Conservation (phyloP, 2,888 invertebrate genomes). For the Melinaea marsaeus region DNA sequence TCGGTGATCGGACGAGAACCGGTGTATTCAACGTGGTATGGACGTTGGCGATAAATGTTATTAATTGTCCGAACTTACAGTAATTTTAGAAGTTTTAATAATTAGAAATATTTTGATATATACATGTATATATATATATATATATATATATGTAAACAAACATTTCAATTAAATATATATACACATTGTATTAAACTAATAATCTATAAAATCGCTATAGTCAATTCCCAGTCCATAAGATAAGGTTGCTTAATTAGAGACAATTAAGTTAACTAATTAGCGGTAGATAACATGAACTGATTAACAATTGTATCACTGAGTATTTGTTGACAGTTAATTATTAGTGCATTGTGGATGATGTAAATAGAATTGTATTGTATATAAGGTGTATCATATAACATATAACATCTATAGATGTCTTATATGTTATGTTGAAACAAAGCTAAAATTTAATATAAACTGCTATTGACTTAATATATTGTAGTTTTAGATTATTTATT, state of each 20-base stretch:
- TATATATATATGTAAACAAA: no score
- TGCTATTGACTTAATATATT: no score
- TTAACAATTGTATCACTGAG: constrained; percentile 34
- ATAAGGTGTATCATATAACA: background rate
- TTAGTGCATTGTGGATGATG: constrained; percentile 8
- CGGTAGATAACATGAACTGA: constrained; percentile 35
- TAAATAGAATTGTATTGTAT: background rate
- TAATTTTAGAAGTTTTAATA: no score
- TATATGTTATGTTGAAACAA: no score
- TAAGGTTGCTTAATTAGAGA: constrained; percentile 35
- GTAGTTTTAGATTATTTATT: no score
- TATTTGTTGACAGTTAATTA: constrained; percentile 26
- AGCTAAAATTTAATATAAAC: background rate
- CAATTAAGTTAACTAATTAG: constrained; percentile 40
- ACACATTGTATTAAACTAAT: background rate
- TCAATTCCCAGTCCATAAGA: constrained; percentile 18
- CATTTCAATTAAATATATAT: background rate
- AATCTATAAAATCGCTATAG: constrained; percentile 8
- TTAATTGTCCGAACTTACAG: no score
- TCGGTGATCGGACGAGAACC: constrained; percentile 74
- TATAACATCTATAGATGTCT: background rate
- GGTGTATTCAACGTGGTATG: constrained; percentile 70
- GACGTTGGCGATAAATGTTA: constrained; percentile 41
- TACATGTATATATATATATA: no score
- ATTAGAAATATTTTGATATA: no score